A percentile compares a stretch with the other conserved stretches of the same genome.
Conservation (phyloP, 2,797 vertebrate species). For the Taeniopygia guttata region DNA sequence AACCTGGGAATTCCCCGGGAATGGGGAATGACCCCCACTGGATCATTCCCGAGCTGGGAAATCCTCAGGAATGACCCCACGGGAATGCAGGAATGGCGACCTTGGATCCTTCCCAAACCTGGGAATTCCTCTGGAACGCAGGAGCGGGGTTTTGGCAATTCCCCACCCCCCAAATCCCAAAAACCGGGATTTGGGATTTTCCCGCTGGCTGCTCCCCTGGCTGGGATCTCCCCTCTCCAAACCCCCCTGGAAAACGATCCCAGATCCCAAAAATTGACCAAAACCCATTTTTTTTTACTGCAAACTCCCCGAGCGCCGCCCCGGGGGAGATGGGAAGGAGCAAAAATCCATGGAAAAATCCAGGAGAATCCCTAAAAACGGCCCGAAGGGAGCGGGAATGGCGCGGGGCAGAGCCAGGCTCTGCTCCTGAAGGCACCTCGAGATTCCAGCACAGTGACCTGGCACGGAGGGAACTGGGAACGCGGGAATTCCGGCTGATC, state of each 20-base stretch:
- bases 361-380: not conserved
- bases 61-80: not conserved
- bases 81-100: not conserved
- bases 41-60: too few relatives aligned
- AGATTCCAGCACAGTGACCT: slow-evolving; percentile 45
- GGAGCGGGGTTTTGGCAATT: not conserved
- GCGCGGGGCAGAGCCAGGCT: not conserved
- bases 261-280: not conserved
- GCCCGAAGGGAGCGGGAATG: not conserved
- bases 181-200: not conserved
- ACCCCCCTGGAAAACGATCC: not conserved
- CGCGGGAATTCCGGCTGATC: not conserved
- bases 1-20: not conserved
- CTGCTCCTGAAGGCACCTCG: slow-evolving; percentile 46
- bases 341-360: not conserved
- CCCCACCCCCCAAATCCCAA: not conserved
- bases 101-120: not conserved
- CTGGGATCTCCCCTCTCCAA: not conserved
- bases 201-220: not conserved
- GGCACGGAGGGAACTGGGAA: not conserved
- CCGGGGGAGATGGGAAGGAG: not conserved
- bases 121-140: not conserved
- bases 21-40: too few relatives aligned
- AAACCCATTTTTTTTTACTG: not conserved
- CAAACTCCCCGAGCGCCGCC: not conserved